Percentiles rank a stretch among this genome's conserved stretches.
Conservation (phyloP, 2,113 vertebrate genomes). For the Arvicanthis niloticus region DNA sequence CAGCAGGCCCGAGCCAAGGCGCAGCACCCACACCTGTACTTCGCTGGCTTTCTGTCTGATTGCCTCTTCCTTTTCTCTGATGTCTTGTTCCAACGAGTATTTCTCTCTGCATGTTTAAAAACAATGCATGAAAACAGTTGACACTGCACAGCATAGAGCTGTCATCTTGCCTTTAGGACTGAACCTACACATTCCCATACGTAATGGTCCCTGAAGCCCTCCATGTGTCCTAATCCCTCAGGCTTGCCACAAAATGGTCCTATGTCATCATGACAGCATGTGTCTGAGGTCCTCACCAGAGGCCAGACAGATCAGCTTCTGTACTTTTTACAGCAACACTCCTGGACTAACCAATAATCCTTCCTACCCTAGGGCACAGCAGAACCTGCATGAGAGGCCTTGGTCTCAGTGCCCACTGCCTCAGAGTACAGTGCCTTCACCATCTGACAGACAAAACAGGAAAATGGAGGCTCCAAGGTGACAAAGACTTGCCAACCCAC, state of each 20-base stretch:
- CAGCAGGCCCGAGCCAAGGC: neutral
- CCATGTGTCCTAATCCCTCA: neutral
- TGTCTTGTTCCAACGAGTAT: slow-evolving; percentile 96
- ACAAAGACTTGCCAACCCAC: neutral
- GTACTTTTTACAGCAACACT: neutral
- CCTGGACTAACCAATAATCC: neutral
- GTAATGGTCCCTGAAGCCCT: neutral
- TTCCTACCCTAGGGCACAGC: no score
- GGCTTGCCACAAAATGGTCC: neutral
- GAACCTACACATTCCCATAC: neutral
- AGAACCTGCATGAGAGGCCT: neutral
- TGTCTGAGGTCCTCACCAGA: neutral
- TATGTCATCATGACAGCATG: neutral
- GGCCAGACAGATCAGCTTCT: neutral
- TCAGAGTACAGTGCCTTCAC: neutral
- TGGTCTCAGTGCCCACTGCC: no score
- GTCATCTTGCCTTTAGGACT: neutral
- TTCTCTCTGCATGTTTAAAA: slow-evolving; percentile 91
- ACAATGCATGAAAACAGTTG: neutral
- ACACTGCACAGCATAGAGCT: rapidly evolving
- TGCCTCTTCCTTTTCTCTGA: slow-evolving; percentile 96
- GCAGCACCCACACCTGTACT: slow-evolving; percentile 92
- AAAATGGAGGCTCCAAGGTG: neutral
- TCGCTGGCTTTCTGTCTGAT: slow-evolving; percentile 95
- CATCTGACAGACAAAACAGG: neutral